Conservation (phyloP, 2,797 vertebrate genomes). For the Tarsius wallacei region DNA sequence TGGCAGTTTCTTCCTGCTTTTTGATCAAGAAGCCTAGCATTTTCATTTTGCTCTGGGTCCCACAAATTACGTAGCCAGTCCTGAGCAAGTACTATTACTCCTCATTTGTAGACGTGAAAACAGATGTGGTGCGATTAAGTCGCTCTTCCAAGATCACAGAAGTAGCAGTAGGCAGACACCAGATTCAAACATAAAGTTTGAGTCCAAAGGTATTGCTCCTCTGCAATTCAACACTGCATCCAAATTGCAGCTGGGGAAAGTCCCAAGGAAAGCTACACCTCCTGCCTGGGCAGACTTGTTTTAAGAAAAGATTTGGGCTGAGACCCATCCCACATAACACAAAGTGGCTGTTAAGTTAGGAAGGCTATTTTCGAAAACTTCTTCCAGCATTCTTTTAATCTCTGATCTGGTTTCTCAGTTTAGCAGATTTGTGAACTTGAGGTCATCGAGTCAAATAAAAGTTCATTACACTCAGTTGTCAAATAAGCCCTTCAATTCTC, state of each 20-base stretch:
- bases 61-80: neutral
- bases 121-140: neutral
- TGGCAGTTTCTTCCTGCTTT: neutral
- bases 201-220: neutral
- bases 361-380: neutral
- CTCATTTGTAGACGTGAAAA: neutral
- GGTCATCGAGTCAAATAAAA: conserved; percentile 46
- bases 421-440: neutral
- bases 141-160: conserved; percentile 37
- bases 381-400: neutral
- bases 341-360: neutral
- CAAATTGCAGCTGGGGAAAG: neutral
- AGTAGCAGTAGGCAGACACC: neutral
- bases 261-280: neutral
- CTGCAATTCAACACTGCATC: neutral
- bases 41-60: neutral
- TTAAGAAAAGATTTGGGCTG: neutral
- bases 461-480: neutral
- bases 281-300: neutral
- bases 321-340: neutral
- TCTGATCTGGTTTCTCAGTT: conserved; percentile 24
- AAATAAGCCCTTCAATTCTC: conserved; percentile 16
- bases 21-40: neutral
- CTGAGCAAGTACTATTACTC: neutral
- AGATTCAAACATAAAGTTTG: neutral